A percentile compares a stretch with the other conserved stretches of the same genome.
These are phyloP conservation scores for Siniperca knerii DNA, from an alignment of 2,113 vertebrate species.

Conservation along the genomic window DNA sequence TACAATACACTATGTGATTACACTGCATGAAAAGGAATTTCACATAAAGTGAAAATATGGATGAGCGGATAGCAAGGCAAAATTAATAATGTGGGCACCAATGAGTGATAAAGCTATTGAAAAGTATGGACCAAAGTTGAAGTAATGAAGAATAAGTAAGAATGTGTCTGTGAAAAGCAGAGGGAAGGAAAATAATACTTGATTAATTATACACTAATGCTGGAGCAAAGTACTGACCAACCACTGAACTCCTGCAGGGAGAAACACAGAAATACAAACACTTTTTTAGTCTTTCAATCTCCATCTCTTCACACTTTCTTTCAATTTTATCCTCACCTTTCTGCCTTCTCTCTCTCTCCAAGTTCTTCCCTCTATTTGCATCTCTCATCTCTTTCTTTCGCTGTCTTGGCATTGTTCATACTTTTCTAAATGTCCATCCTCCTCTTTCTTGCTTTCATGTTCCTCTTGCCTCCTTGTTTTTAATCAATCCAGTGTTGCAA, in stretches of 20 bases:
- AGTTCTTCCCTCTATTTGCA: not conserved
- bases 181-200: conserved; percentile 25
- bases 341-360: not conserved
- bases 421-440: not conserved
- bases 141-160: conserved; percentile 10
- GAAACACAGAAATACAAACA: conserved; percentile 11
- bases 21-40: not conserved
- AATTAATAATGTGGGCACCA: conserved; percentile 1
- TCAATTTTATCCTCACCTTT: not conserved
- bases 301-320: not conserved
- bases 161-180: not conserved
- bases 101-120: not conserved
- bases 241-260: conserved; percentile 48
- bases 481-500: conserved; percentile 15
- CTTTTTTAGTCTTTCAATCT: not conserved
- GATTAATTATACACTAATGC: conserved; percentile 45
- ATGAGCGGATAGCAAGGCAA: not conserved
- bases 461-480: not conserved
- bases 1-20: not conserved
- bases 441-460: not conserved
- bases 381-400: not conserved
- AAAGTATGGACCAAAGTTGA: not conserved
- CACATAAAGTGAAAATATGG: conserved; percentile 11
- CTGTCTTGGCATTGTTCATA: not conserved
- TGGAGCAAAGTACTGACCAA: conserved; percentile 39